Base-by-base conservation (phyloP, 1,140 invertebrate genomes). In the Drosophila littoralis region DNA sequence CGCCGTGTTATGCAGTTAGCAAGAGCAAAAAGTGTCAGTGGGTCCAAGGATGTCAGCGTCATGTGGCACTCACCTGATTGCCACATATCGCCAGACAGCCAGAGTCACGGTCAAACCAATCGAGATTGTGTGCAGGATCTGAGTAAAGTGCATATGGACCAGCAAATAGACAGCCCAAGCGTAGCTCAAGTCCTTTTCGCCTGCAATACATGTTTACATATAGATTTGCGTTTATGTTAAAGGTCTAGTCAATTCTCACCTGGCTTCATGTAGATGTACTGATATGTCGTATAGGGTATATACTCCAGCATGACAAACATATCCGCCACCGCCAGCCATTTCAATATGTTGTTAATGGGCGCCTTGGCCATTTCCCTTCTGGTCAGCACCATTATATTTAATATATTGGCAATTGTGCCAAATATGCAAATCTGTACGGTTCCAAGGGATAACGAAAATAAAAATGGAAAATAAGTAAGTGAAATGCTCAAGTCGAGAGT, bases 311-410 rank as follows among this genome's bases (percentile, higher is more conserved):
- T 98, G 7, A 98, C 96, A 63, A 97, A 93, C 93, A 97, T 95
- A 88, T 98, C 97, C 5, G 96, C 95, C 0, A 97, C 95, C 0
- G 97, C 97, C 35, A 98, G 93, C 73, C 95, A 95, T 64, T 96
- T 95, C 1, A 98, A 93, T 38, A 98, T 96, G 59, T 95, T 93
- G 90, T 98, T 98, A 57, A 97, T 97, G 1, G 97, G 96, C 0
- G 96, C 95, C 42, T 94, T 93, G 4, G 95, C 94, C 94, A 98
- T 96, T 70, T 97, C 96, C 74, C 96, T 96, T 36, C 97, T 93
- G 1, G 97, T 98, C 28, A 99, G 92, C 1, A 99, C 97, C 2
- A 96, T 95, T 40, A 99, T 96, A 90, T 98, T 99, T 38, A 98
- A 93, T 10, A 97, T 93, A 90, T 99, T 99, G n/a, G 97, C 96